Percentiles rank a stretch among this genome's conserved stretches.
phyloP scores from a whole-genome alignment of 2,113 vertebrate species.

The human (Homo sapiens) region DNA sequence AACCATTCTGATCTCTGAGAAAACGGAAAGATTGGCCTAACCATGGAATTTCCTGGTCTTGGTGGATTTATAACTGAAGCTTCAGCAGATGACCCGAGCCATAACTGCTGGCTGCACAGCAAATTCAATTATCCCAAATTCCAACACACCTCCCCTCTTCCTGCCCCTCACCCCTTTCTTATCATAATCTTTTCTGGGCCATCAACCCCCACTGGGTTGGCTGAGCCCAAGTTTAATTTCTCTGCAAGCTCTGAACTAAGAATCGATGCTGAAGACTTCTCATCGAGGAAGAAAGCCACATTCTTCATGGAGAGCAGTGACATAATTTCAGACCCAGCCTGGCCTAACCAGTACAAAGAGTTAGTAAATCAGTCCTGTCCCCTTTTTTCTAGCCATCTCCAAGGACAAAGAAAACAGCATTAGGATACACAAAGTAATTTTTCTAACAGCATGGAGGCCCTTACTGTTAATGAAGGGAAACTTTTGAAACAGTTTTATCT shows the following conservation, averaged over 20 bases:
- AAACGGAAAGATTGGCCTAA: slow-evolving; percentile 38
- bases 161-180: slow-evolving; percentile 57
- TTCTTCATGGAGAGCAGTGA: background rate
- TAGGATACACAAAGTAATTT: background rate
- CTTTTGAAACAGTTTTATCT: background rate
- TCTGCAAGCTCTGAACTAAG: background rate
- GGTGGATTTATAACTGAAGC: slow-evolving; percentile 53
- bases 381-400: background rate
- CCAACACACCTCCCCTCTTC: slow-evolving; percentile 52
- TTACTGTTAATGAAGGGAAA: background rate
- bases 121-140: slow-evolving; percentile 79
- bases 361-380: background rate
- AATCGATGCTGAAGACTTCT: background rate
- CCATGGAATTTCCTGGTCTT: slow-evolving; percentile 64
- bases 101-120: slow-evolving; percentile 48
- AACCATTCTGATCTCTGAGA: background rate
- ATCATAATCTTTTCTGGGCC: slow-evolving; percentile 61
- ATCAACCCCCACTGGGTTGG: slow-evolving; percentile 10
- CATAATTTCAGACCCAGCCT: background rate
- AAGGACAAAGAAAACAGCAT: background rate
- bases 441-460: background rate
- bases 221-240: slow-evolving; percentile 48
- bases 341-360: background rate
- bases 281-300: background rate
- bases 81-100: slow-evolving; percentile 54